Percentiles rank a stretch among this genome's conserved stretches.
These are phyloP conservation scores for Criorhina ranunculi DNA, from an alignment of 2,888 invertebrate species.

Conservation along the genomic window DNA sequence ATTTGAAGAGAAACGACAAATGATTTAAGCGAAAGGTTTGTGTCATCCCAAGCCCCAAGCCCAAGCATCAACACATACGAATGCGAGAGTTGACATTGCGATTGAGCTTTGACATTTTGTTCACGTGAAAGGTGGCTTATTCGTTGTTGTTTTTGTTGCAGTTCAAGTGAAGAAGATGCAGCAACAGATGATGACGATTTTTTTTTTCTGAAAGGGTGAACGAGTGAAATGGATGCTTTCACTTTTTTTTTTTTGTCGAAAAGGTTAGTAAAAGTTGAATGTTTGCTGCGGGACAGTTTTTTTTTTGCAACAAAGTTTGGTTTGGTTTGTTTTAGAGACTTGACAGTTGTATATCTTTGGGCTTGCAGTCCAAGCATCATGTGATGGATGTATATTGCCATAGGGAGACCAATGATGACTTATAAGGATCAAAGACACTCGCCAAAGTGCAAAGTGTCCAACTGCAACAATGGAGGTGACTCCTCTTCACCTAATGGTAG, in stretches of 20 bases:
- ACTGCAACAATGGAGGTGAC: too few species aligned
- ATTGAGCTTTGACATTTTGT: constrained; percentile 56
- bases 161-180: not conserved
- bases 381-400: too few species aligned
- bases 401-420: too few species aligned
- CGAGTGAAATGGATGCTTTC: constrained; percentile 6
- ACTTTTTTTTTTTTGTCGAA: not conserved
- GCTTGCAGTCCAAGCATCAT: too few species aligned
- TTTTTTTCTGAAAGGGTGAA: not conserved
- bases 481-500: too few species aligned
- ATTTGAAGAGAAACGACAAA: constrained; percentile 55
- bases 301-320: too few species aligned
- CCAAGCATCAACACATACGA: not conserved
- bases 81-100: constrained; percentile 44
- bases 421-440: too few species aligned
- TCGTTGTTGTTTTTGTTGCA: not conserved
- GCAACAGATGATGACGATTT: not conserved
- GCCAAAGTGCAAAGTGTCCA: too few species aligned
- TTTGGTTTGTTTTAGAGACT: too few species aligned
- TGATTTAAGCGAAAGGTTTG: constrained; percentile 44
- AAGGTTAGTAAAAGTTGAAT: not conserved
- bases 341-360: too few species aligned
- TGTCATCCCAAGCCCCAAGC: constrained; percentile 2
- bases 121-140: constrained; percentile 27
- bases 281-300: not conserved